Conservation (phyloP, 2,113 vertebrate genomes). For the Osmerus mordax region DNA sequence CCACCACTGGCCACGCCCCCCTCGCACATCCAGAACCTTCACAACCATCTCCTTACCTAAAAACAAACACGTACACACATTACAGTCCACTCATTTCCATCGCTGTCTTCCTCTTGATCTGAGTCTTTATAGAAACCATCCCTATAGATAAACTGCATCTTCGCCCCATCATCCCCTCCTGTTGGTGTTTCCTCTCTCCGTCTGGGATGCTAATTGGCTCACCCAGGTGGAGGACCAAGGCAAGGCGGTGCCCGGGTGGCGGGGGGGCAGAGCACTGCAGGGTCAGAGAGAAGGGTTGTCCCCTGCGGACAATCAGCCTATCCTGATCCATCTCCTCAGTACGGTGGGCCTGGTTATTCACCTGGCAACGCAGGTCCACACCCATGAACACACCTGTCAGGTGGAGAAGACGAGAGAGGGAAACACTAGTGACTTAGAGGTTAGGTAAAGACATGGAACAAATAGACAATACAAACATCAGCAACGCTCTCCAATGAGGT, state of each 20-base stretch:
- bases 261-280: constrained; percentile 66
- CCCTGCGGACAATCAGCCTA: constrained; percentile 75
- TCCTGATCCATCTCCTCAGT: constrained; percentile 75
- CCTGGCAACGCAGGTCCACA: constrained; percentile 64
- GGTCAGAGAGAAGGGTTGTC: constrained; percentile 74
- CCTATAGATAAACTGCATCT: too few relatives aligned
- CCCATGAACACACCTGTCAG: constrained; percentile 46
- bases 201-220: constrained; percentile 28
- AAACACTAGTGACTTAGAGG: too few relatives aligned
- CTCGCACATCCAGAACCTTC: constrained; percentile 43
- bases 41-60: constrained; percentile 76
- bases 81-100: neutral
- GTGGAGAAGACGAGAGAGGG: neutral
- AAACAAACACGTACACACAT: constrained; percentile 6
- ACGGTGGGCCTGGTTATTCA: constrained; percentile 77
- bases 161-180: too few relatives aligned
- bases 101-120: neutral
- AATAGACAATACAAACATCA: too few relatives aligned
- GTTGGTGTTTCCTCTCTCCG: too few relatives aligned
- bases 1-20: constrained; percentile 62
- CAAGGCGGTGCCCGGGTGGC: constrained; percentile 57
- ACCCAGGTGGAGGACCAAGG: constrained; percentile 69
- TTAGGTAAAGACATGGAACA: too few relatives aligned
- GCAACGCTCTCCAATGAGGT: too few relatives aligned
- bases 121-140: neutral